phyloP scores from a whole-genome alignment of 2,113 vertebrate species.

The Oncorhynchus keta region DNA sequence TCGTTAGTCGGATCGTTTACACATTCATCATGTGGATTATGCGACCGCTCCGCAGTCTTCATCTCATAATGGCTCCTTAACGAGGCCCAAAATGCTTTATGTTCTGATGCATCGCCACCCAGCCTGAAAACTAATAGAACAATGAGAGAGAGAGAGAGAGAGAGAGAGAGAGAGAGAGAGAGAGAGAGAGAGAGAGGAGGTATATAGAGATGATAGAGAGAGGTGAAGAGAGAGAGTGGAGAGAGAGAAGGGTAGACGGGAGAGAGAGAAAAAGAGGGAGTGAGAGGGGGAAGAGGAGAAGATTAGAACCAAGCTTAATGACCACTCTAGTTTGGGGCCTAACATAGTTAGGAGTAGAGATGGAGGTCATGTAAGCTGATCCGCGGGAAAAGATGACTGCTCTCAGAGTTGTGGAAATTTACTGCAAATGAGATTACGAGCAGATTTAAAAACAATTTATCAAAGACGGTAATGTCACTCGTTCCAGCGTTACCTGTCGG shows the following conservation, averaged over 20 bases:
- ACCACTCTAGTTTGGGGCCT: constrained; percentile 79
- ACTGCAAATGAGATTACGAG: constrained; percentile 77
- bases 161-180: no score
- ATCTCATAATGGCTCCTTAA: constrained; percentile 81
- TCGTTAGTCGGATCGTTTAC: constrained; percentile 68
- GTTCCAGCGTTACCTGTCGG: constrained; percentile 48
- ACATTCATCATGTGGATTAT: constrained; percentile 79
- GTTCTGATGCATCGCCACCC: constrained; percentile 80
- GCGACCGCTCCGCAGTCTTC: constrained; percentile 73
- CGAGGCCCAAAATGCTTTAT: constrained; percentile 82
- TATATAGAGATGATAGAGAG: no score
- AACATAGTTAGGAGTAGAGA: constrained; percentile 74
- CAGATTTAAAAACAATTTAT: constrained; percentile 84
- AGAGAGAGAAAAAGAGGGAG: background rate
- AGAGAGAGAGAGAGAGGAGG: no score
- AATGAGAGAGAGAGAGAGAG: constrained; percentile 60
- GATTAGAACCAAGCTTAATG: constrained; percentile 69
- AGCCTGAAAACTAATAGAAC: constrained; percentile 83
- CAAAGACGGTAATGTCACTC: constrained; percentile 77
- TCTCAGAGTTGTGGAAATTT: constrained; percentile 78
- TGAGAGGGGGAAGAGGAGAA: constrained; percentile 27
- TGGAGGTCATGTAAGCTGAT: constrained; percentile 78
- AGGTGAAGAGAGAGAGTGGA: background rate
- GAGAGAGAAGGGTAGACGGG: no score
- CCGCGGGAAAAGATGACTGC: constrained; percentile 65